A percentile compares a stretch with the other conserved stretches of the same genome.
These are phyloP conservation scores for Chelonus insularis DNA, from an alignment of 1,140 invertebrate species.

Conservation along the genomic window DNA sequence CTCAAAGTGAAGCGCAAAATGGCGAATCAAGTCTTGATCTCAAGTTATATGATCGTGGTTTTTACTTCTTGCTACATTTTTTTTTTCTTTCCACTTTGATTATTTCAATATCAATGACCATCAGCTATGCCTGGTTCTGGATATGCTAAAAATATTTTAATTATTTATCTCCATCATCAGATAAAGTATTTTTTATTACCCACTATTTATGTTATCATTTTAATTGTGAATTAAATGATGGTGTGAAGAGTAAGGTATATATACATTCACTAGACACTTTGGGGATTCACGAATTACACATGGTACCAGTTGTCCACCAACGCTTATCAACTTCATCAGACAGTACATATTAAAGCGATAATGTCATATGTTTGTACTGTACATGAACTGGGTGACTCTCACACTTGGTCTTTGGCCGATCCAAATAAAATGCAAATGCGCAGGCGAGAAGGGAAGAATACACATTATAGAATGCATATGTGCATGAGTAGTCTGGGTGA, in stretches of 20 bases:
- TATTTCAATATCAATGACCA: no score
- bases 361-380: not conserved
- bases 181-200: no score
- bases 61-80: no score
- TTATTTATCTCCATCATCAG: no score
- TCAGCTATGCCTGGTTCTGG: no score
- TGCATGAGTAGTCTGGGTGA: not conserved
- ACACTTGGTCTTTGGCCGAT: not conserved
- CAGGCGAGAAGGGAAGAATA: slow-evolving; percentile 1
- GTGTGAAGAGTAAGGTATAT: no score
- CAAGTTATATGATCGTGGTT: slow-evolving; percentile 12
- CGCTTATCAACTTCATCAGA: slow-evolving; percentile 32
- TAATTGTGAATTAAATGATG: no score
- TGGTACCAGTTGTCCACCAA: slow-evolving; percentile 29
- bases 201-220: no score
- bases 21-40: slow-evolving; percentile 14
- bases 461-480: not conserved
- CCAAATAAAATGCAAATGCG: slow-evolving; percentile 6
- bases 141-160: no score
- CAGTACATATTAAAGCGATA: not conserved
- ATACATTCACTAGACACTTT: not conserved
- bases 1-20: slow-evolving; percentile 23
- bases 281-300: not conserved
- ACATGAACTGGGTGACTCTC: not conserved
- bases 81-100: no score